Evolutionary conservation across 1,140 invertebrate species (phyloP), one percentile per base, ranked within the genome.

Genomic region (Brachionus manjavacas): DNA sequence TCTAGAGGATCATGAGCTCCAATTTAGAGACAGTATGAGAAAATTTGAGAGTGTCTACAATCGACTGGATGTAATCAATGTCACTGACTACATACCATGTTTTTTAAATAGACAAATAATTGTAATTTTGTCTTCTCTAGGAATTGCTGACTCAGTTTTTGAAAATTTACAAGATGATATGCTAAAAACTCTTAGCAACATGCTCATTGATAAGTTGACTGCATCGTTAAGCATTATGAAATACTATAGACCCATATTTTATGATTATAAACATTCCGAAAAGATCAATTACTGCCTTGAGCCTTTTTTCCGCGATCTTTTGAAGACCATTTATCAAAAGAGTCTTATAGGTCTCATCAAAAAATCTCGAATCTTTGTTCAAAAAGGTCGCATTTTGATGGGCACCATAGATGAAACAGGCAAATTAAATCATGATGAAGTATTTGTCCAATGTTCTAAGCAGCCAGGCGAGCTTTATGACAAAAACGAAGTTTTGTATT

Each of bases 11-110:
- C 68, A 86, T 43, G 46, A 79, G n/a, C 85, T 86, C 8, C 55
- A 84, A 16, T 85, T 86, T 41, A 85, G 87, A 60, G 84, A 87
- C 12, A 88, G 87, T 43, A 88, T 88, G 86, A 80, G 85, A 84
- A 88, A 88, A 70, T 88, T 88, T 52, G 35, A 76, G 12, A 86
- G 85, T 76, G 46, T 84, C 14, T 52, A 85, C 72, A 76, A 20
- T 28, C 41, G 72, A 49, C 25, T 76, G 41, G 43, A 76, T 14
- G 39, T 76, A 20, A 41, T 72, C 14, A 72, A 72, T 41, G 16
- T 72, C 7, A n/a, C 68, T 39, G 68, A 72, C 20, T 72, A 72
- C 31, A 72, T 72, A n/a, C 68, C 68, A 9, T 72, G 68, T 31
- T 78, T 31, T 52, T 31, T 78, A 9, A 78, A 78, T 52, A 52